Conservation (phyloP, 2,888 invertebrate species). For the Lochmaea crataegi region DNA sequence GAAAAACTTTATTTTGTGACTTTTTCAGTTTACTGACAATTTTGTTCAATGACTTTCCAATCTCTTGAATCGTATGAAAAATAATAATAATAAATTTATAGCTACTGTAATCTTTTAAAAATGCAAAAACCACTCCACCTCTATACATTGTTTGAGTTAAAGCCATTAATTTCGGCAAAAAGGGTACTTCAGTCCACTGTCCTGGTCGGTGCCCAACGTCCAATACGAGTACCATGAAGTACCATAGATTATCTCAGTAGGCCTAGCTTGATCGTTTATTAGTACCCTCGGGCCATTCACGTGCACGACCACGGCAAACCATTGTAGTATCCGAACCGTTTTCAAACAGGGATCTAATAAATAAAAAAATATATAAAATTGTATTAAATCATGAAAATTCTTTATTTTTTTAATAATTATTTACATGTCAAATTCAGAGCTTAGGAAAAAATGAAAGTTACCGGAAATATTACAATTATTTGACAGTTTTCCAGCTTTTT, state of each 20-base stretch:
- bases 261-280: conserved; percentile 52
- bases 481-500: neutral
- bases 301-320: conserved; percentile 56
- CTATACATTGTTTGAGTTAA: conserved; percentile 15
- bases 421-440: no score
- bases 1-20: no score
- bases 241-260: conserved; percentile 45
- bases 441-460: no score
- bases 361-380: neutral
- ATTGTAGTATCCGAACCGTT: conserved; percentile 17
- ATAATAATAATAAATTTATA: neutral
- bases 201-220: conserved; percentile 15
- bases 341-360: neutral
- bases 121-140: neutral
- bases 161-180: conserved; percentile 20
- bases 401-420: no score
- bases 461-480: neutral
- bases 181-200: conserved; percentile 12
- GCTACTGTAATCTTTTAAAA: neutral
- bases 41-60: no score
- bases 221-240: conserved; percentile 35
- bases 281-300: conserved; percentile 63
- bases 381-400: no score
- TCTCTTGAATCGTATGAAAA: no score
- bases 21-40: no score